A percentile compares a stretch with the other conserved stretches of the same genome.
Conservation (phyloP, 2,113 vertebrate genomes). For the Phalacrocorax brasilianus region DNA sequence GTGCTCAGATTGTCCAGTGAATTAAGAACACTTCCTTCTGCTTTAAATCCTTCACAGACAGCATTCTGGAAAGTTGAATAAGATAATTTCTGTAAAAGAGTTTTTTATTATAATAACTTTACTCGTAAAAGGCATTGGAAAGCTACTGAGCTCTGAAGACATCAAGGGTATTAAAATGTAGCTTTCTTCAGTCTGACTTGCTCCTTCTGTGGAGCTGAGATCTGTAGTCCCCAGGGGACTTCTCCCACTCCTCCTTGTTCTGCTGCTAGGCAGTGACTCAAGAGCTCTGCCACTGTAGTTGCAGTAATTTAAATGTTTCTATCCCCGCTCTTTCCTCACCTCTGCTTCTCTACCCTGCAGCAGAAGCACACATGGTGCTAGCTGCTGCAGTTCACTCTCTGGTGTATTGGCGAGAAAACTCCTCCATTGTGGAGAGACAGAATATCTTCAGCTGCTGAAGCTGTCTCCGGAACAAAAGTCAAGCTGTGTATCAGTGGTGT, state of each 20-base stretch:
- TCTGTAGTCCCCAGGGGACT: not conserved
- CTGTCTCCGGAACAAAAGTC: not conserved
- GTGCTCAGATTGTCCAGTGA: not conserved
- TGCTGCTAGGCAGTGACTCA: not conserved
- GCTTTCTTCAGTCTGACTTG: not conserved
- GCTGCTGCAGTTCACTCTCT: not conserved
- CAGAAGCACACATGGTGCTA: not conserved
- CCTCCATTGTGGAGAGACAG: not conserved
- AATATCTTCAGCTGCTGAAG: not conserved
- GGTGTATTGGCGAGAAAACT: not conserved
- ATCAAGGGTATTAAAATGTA: not conserved
- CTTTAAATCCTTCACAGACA: not conserved
- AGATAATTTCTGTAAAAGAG: not conserved
- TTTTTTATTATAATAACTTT: not conserved
- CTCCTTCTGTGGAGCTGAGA: not conserved
- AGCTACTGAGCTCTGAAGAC: not conserved
- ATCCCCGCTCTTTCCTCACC: not conserved
- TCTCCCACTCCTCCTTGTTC: conserved; percentile 24
- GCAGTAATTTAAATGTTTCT: not conserved
- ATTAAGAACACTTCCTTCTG: not conserved
- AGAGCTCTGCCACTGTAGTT: not conserved
- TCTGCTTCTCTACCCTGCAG: not conserved
- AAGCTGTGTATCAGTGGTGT: not conserved
- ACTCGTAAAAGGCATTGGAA: not conserved
- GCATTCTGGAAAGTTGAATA: not conserved